Base-by-base conservation (phyloP, 1,140 invertebrate genomes). In the Stenopsyche tienmushanensis region DNA sequence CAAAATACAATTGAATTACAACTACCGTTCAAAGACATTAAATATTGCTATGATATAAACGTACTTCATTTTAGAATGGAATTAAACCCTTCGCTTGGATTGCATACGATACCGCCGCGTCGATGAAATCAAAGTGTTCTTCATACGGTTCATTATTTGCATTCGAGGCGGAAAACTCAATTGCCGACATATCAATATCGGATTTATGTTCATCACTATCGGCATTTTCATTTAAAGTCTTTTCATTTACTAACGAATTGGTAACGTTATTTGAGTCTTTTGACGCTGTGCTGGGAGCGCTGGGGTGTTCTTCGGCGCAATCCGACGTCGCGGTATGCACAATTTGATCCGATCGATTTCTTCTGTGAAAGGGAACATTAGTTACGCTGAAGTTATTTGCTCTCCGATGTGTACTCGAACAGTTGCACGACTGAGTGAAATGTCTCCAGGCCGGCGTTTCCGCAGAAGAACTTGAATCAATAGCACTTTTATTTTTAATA, bases 61-160 rank as follows among this genome's bases (percentile, higher is more conserved):
- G n/a, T n/a, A n/a, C n/a, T n/a, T n/a, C n/a, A n/a, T 34, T 34
- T 39, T 47, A 60, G 74, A 72, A 75, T 18, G 83, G 82, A 67
- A 84, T 86, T 3, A 88, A 75, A 23, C 87, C 87, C 73, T 88
- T 88, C 70, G 86, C 87, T 73, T 88, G 85, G 60, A 89, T 88
- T 13, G 87, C 87, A 68, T 85, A 86, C 23, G 83, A 82, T 8
- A 89, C 85, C 53, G 87, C 87, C 29, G 84, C 78, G 77, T 87
- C 85, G 54, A 88, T 71, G 71, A 88, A 86, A 70, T 87, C 84
- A 73, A 73, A 78, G 71, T 81, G 76, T 72, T 79, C 78, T 52
- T 59, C 58, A 52, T 62, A 67, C 45, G 58, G 62, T 34, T 67
- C 57, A 41, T 64, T 39, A 49, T 47, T 62, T 7, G 17, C 24